Conservation (phyloP, 2,888 invertebrate genomes). For the Beris chalybata region DNA sequence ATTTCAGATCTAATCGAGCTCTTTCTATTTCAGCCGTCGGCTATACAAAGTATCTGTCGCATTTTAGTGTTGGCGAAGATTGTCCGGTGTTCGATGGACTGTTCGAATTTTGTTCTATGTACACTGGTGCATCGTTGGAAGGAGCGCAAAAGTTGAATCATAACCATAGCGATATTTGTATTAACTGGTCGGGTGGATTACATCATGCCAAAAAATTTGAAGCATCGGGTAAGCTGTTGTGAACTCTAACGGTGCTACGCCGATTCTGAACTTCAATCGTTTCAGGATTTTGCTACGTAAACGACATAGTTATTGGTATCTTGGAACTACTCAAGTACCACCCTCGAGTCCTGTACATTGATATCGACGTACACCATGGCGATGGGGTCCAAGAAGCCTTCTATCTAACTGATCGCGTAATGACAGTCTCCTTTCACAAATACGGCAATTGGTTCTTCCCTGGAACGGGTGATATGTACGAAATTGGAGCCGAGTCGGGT, state of each 20-base stretch:
- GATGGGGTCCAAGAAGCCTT: conserved; percentile 98
- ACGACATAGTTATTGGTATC: conserved; percentile 98
- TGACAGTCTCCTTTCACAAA: conserved; percentile 99
- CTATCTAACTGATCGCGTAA: conserved; percentile 94
- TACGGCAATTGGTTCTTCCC: conserved; percentile 98
- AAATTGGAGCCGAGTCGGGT: conserved; percentile 94
- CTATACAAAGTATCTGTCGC: conserved; percentile 88
- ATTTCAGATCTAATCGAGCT: neutral
- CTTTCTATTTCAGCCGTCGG: conserved; percentile 54
- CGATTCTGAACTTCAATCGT: conserved; percentile 1
- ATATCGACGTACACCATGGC: conserved; percentile 96
- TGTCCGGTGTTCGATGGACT: conserved; percentile 95
- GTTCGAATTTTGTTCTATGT: conserved; percentile 98
- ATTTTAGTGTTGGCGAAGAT: conserved; percentile 98
- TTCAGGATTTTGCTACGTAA: conserved; percentile 95
- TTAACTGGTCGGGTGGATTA: conserved; percentile 98
- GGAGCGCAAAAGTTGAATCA: conserved; percentile 96
- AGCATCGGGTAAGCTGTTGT: conserved; percentile 70
- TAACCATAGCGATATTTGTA: conserved; percentile 93
- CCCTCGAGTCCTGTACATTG: conserved; percentile 93
- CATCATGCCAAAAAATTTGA: conserved; percentile 99
- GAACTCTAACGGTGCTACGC: neutral
- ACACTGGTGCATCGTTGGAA: conserved; percentile 96
- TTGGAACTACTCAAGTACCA: conserved; percentile 92
- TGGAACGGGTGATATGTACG: conserved; percentile 98